phyloP scores from a whole-genome alignment of 1,140 invertebrate species.

The Drosophila lini region DNA sequence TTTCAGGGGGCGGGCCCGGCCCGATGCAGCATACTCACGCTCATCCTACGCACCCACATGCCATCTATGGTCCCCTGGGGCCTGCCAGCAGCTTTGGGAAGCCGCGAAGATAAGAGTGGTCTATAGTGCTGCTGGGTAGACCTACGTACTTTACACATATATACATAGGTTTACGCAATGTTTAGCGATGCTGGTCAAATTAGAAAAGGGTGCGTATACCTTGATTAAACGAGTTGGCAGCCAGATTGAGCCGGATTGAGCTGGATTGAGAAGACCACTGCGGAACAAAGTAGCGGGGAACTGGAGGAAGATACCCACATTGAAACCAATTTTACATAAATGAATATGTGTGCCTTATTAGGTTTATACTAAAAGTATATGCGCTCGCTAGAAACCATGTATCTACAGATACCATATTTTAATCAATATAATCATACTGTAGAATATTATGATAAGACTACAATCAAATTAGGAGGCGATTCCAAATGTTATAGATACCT shows the following conservation, averaged over 20 bases:
- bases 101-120: slow-evolving; percentile 71
- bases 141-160: slow-evolving; percentile 3
- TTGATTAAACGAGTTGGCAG: slow-evolving; percentile 13
- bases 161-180: slow-evolving; percentile 39
- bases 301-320: slow-evolving; percentile 3
- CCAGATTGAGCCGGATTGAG: slow-evolving; percentile 12
- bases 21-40: slow-evolving; percentile 37
- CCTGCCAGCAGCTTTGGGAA: slow-evolving; percentile 77
- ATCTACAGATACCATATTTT: slow-evolving; percentile 18
- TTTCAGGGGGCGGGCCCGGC: slow-evolving; percentile 9
- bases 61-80: slow-evolving; percentile 72
- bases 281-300: slow-evolving; percentile 19
- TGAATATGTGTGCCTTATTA: slow-evolving; percentile 84
- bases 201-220: slow-evolving; percentile 48
- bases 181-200: slow-evolving; percentile 82
- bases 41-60: slow-evolving; percentile 48
- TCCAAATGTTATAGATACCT: slow-evolving; percentile 53
- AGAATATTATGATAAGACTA: slow-evolving; percentile 62
- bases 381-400: slow-evolving; percentile 27
- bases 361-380: slow-evolving; percentile 77
- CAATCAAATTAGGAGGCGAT: slow-evolving; percentile 11
- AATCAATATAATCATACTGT: slow-evolving; percentile 60
- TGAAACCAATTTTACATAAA: slow-evolving; percentile 60
- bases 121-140: not conserved
- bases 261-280: slow-evolving; percentile 14